Evolutionary conservation across 2,113 vertebrate genomes (phyloP), one percentile per base, ranked within the genome.

Genomic region (Osmerus mordax): DNA sequence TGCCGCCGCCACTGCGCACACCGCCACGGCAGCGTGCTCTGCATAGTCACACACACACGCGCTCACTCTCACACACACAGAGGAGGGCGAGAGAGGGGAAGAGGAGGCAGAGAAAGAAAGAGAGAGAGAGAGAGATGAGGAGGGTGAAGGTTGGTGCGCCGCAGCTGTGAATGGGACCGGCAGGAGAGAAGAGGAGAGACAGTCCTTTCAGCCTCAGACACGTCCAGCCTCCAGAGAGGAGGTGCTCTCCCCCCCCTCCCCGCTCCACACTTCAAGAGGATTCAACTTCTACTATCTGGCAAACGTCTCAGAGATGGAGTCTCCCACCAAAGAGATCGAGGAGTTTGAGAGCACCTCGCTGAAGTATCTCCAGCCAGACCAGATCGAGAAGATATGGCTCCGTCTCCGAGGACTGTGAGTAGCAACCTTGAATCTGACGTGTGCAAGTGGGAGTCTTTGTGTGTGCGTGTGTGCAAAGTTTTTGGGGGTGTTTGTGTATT

Each of bases 361-460:
- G 85, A 98, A 97, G 91, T 97, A 99, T 82, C 93, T 99, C 14
- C 97, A 98, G 81, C 96, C 97, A 0, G 97, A 99, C 73, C 97
- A 99, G 89, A 99, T 98, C 60, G 97, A 99, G 91, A 99, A 99
- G 90, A 99, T 99, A 85, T 99, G 97, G 97, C 96, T 99, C 71
- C 89, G 97, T 65, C 96, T 99, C 76, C 93, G 96, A 65, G 96
- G 97, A 92, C 92, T 99, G 97, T 99, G 90, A 99, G 97, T 98
- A 91, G 36, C 62, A 54, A 62, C 69, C 9, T 69, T 74, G 79
- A 52, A 82, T 74, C 76, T 69, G 32, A 14, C 29, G 2, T 83
- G 84, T 79, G 77, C 81, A 87, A 80, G 81, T 84, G 41, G 67
- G 63, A 76, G 51, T 67, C 72, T 79, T 72, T 76, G 67, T 65